Percentiles rank a stretch among this genome's conserved stretches.
Conservation (phyloP, 2,113 vertebrate species). For the Ailuropoda melanoleuca region DNA sequence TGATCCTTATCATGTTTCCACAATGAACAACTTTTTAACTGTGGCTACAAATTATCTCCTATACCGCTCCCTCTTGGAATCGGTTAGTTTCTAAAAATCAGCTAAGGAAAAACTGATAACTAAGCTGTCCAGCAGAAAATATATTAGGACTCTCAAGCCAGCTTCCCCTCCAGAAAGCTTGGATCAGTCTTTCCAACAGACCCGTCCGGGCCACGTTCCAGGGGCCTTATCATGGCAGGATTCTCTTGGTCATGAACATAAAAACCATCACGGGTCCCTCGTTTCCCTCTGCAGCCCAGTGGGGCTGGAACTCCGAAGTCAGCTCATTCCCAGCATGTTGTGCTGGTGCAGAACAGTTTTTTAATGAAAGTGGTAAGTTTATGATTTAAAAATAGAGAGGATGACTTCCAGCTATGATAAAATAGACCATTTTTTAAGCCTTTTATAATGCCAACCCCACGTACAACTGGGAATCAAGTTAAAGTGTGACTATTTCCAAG, state of each 20-base stretch:
- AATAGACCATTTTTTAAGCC: conserved; percentile 65
- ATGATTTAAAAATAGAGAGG: conserved; percentile 61
- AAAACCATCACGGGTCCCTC: neutral
- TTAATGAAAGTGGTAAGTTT: conserved; percentile 73
- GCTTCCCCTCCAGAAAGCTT: neutral
- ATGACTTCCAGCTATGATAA: conserved; percentile 74
- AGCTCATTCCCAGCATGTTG: neutral
- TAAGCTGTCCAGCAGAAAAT: neutral
- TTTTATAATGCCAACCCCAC: neutral
- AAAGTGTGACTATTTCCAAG: neutral
- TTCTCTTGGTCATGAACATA: neutral
- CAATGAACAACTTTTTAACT: neutral
- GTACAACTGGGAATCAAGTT: neutral
- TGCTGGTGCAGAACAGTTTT: conserved; percentile 49
- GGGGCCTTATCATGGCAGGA: neutral
- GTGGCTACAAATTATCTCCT: neutral
- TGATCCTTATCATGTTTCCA: neutral
- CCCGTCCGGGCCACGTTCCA: neutral
- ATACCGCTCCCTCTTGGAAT: neutral
- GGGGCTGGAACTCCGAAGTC: neutral
- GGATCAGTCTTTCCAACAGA: neutral
- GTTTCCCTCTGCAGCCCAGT: neutral
- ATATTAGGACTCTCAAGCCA: neutral
- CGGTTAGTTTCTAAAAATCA: neutral
- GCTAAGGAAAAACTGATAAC: neutral